phyloP scores from a whole-genome alignment of 1,140 invertebrate genomes.

The Drosophila triauraria region DNA sequence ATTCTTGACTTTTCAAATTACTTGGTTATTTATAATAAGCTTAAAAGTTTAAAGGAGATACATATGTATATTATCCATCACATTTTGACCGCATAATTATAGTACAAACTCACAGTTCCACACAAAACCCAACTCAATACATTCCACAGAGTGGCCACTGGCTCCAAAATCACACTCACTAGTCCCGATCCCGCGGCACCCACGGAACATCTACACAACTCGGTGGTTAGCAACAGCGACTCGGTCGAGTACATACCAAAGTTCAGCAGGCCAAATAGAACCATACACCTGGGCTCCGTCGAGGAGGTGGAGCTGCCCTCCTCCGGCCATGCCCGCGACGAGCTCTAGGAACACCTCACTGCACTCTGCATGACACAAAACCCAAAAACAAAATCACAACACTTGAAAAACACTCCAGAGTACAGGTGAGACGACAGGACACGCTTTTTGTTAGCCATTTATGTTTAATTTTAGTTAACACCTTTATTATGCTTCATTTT shows the following conservation, averaged over 20 bases:
- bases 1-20: too few species aligned
- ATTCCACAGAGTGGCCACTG: constrained; percentile 74
- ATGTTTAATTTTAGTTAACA: constrained; percentile 1
- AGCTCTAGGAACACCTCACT: constrained; percentile 58
- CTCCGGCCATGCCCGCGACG: constrained; percentile 62
- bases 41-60: too few species aligned
- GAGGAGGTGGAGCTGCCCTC: constrained; percentile 72
- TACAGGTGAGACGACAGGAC: constrained; percentile 66
- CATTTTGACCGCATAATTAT: constrained; percentile 11
- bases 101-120: background rate
- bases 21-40: too few species aligned
- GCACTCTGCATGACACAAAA: constrained; percentile 39
- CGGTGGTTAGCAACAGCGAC: constrained; percentile 79
- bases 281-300: constrained; percentile 76
- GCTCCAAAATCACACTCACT: constrained; percentile 85
- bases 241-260: constrained; percentile 84
- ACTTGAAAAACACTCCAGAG: constrained; percentile 53
- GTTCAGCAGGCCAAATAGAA: constrained; percentile 65
- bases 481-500: background rate
- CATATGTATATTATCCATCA: background rate
- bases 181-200: constrained; percentile 85
- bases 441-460: constrained; percentile 28
- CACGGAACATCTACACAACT: constrained; percentile 61
- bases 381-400: constrained; percentile 47
- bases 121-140: constrained; percentile 44